phyloP scores from a whole-genome alignment of 2,888 invertebrate species.

The Tromatobia lineatoria region DNA sequence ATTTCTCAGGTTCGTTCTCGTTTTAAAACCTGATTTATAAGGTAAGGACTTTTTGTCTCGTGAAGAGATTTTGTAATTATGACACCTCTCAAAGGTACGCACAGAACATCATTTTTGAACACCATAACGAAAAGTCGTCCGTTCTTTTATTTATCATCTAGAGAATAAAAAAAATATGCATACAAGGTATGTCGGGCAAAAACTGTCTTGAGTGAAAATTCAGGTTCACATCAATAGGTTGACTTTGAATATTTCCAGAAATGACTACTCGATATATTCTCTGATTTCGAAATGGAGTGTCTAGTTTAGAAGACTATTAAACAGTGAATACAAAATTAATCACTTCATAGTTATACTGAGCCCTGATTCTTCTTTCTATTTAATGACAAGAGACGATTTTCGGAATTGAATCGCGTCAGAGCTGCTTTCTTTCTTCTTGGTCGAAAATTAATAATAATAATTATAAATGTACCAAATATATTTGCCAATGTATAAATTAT shows the following conservation, averaged over 20 bases:
- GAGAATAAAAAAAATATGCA: constrained; percentile 1
- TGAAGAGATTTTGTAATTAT: constrained; percentile 35
- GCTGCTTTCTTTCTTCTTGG: too few species aligned
- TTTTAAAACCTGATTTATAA: constrained; percentile 36
- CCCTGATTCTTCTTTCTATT: too few species aligned
- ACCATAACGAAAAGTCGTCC: constrained; percentile 24
- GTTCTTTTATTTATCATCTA: constrained; percentile 14
- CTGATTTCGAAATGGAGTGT: not conserved
- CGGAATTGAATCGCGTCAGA: too few species aligned
- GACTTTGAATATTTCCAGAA: not conserved
- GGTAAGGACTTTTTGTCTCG: constrained; percentile 21
- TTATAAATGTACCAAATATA: too few species aligned
- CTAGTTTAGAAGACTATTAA: not conserved
- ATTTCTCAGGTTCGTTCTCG: constrained; percentile 29
- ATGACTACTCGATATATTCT: not conserved
- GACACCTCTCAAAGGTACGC: not conserved
- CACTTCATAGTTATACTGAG: too few species aligned
- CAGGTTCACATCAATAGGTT: not conserved
- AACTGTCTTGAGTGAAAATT: not conserved
- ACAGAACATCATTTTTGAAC: constrained; percentile 24
- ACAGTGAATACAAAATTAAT: not conserved
- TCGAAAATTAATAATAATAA: too few species aligned
- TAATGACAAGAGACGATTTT: too few species aligned
- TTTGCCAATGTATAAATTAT: too few species aligned
- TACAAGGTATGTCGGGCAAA: not conserved